Percentiles rank a stretch among this genome's conserved stretches.
These are phyloP conservation scores for Tetragnatha montana DNA, from an alignment of 2,888 invertebrate species.

Conservation along the genomic window DNA sequence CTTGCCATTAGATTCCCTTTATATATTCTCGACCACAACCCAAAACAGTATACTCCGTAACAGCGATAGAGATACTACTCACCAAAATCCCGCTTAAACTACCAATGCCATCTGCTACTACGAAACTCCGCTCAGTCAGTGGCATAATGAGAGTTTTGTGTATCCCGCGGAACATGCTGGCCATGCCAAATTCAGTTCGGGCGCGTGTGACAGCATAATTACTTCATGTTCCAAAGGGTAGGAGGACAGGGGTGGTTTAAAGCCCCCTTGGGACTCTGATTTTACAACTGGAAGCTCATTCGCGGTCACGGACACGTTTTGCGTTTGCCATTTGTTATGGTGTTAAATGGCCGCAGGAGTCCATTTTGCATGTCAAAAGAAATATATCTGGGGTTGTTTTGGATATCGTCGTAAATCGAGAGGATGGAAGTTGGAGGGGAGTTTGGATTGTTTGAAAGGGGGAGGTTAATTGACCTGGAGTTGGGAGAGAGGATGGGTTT, in stretches of 20 bases:
- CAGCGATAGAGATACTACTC: too few relatives aligned
- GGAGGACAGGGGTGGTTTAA: background rate
- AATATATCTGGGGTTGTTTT: background rate
- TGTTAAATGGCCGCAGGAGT: background rate
- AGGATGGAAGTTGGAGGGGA: too few relatives aligned
- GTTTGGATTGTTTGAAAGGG: too few relatives aligned
- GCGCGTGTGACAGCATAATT: background rate
- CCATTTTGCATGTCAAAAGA: background rate
- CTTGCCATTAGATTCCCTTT: too few relatives aligned
- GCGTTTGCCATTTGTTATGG: background rate
- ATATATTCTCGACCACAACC: too few relatives aligned
- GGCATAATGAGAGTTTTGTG: background rate
- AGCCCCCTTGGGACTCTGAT: background rate
- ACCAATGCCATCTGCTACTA: background rate
- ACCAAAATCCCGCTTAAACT: background rate
- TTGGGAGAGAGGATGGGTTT: too few relatives aligned
- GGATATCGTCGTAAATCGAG: too few relatives aligned
- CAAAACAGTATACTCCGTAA: too few relatives aligned
- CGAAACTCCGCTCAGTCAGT: background rate
- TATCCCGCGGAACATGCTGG: background rate
- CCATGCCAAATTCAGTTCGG: background rate
- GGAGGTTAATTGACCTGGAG: too few relatives aligned
- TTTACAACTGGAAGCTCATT: background rate
- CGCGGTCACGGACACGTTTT: background rate
- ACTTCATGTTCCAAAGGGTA: background rate